These are phyloP conservation scores for Drosophila mayaguana DNA, from an alignment of 2,888 invertebrate genomes.

Conservation along the genomic window DNA sequence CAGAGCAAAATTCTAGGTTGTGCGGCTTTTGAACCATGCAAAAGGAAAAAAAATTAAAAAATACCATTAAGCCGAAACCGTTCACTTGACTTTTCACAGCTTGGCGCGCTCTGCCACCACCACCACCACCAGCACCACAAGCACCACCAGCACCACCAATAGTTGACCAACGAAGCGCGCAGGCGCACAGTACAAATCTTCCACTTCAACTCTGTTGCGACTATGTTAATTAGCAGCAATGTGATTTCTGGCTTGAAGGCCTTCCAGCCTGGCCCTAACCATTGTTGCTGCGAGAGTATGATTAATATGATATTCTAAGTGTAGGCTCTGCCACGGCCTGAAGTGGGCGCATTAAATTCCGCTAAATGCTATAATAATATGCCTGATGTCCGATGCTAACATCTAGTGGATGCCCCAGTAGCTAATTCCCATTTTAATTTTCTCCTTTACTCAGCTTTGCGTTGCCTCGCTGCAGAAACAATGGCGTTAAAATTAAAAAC, in stretches of 20 bases:
- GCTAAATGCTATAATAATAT: conserved; percentile 82
- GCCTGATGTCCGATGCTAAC: conserved; percentile 32
- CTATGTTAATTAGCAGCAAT: conserved; percentile 79
- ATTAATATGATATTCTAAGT: conserved; percentile 75
- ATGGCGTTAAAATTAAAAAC: conserved; percentile 81
- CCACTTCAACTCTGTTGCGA: conserved; percentile 40
- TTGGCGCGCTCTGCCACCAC: conserved; percentile 65
- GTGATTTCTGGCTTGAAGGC: conserved; percentile 79
- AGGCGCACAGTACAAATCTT: conserved; percentile 70
- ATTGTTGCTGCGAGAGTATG: conserved; percentile 70
- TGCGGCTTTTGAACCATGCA: conserved; percentile 64
- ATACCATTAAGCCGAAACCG: conserved; percentile 72
- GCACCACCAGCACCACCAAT: conserved; percentile 25
- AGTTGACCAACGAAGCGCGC: conserved; percentile 75
- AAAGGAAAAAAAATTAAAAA: conserved; percentile 44
- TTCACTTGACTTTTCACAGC: conserved; percentile 76
- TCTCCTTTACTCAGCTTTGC: neutral
- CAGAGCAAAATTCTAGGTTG: conserved; percentile 52
- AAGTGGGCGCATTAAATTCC: conserved; percentile 76
- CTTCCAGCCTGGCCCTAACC: conserved; percentile 17
- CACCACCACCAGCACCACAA: conserved; percentile 27
- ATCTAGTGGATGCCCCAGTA: conserved; percentile 8
- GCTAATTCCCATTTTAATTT: neutral
- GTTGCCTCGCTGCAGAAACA: conserved; percentile 47
- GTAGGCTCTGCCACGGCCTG: conserved; percentile 28